These are phyloP conservation scores for Rhabdomys pumilio DNA, from an alignment of 2,797 vertebrate genomes.

Conservation along the genomic window DNA sequence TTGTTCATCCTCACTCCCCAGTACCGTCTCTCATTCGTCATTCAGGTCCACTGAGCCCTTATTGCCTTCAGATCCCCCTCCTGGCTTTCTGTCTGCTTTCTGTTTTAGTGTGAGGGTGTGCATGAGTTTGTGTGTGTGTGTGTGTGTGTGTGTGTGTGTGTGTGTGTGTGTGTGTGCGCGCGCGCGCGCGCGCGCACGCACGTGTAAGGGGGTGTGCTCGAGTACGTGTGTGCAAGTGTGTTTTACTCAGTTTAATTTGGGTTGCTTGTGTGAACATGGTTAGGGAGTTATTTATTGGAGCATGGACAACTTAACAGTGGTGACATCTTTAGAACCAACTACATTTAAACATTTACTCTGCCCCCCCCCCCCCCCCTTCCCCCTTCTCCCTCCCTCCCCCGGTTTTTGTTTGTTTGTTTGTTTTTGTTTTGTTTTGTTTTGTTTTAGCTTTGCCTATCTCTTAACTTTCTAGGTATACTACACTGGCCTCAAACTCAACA, in stretches of 20 bases:
- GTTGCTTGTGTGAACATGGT: neutral
- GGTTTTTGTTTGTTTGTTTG: no score
- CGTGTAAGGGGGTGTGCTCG: no score
- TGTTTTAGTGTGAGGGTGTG: neutral
- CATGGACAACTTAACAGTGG: neutral
- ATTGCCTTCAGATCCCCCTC: neutral
- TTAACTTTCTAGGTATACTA: neutral
- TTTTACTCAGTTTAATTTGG: neutral
- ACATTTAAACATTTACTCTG: neutral
- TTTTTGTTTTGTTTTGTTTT: no score
- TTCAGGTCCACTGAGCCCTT: neutral
- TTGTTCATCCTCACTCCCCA: neutral
- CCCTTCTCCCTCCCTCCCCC: neutral
- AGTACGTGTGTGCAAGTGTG: neutral
- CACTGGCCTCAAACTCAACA: neutral
- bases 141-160: no score
- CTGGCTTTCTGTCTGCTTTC: neutral
- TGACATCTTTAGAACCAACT: neutral
- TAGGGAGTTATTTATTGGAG: neutral
- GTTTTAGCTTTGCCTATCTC: neutral
- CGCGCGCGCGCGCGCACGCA: neutral
- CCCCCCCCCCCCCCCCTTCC: neutral
- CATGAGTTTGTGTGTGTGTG: neutral
- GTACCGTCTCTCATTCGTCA: rapidly evolving
- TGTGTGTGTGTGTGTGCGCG: no score